Evolutionary conservation across 2,797 vertebrate species (phyloP).

Genomic region (Podarcis lilfordi): DNA sequence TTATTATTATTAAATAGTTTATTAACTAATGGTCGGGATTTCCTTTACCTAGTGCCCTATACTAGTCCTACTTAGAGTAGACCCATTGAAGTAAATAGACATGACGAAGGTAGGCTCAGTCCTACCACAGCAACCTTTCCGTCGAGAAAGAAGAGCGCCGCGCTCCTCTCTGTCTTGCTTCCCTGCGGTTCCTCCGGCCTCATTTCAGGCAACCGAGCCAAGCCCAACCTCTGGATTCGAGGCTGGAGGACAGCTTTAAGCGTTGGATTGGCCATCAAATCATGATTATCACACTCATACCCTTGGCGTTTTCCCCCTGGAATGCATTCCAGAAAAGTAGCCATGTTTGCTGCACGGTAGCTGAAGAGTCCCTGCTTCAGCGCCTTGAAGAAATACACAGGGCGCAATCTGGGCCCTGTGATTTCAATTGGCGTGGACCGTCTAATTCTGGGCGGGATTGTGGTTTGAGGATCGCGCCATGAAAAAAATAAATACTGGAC

Average conservation of each 20-base stretch:
- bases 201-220: neutral
- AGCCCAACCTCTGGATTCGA: conserved; percentile 2
- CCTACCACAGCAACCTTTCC: rapidly evolving
- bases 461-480: neutral
- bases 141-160: neutral
- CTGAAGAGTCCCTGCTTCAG: neutral
- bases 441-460: neutral
- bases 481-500: neutral
- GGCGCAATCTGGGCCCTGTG: too few relatives aligned
- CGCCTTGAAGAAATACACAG: neutral
- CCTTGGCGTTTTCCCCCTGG: neutral
- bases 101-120: neutral
- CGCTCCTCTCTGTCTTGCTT: neutral
- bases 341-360: neutral
- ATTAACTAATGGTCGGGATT: too few relatives aligned
- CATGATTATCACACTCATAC: neutral
- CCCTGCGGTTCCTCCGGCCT: too few relatives aligned
- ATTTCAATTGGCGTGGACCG: too few relatives aligned
- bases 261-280: neutral
- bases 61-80: too few relatives aligned
- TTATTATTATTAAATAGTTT: too few relatives aligned
- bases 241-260: conserved; percentile 3
- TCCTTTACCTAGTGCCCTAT: too few relatives aligned
- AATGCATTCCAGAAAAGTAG: neutral
- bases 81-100: too few relatives aligned